Base-by-base conservation (phyloP, 2,113 vertebrate genomes). In the Ptychochromis oligacanthus region DNA sequence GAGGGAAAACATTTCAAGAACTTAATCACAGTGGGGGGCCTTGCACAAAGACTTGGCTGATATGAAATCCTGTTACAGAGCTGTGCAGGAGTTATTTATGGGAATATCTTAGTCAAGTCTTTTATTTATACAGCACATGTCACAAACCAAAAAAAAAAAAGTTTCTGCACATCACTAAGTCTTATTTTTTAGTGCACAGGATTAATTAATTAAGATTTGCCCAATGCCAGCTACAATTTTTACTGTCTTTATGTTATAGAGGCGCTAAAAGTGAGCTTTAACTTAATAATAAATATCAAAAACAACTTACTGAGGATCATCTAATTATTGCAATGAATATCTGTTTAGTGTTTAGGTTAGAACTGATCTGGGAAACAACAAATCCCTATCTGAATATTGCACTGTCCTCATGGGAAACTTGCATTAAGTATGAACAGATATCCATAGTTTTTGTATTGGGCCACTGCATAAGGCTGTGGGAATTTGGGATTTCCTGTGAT, bases 401-500 rank as follows among this genome's bases (percentile, higher is more conserved):
- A 59, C 4, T 46, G 6, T 10, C 24, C 14, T 76, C 8, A 55
- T 24, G 26, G 10, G 12, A 81, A 76, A 62, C 22, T 61, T n/a
- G 54, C 13, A 64, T 77, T 65, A 43, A 52, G 54, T 31, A 40
- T 9, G 4, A 80, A n/a, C 3, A 83, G 3, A 64, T 10, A 40
- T 7, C 43, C 6, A 2, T 24, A 56, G 75, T 65, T 75, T 31
- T 55, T 36, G 28, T 40, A 3, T 64, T 36, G 11, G 26, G 24
- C 85, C n/a, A 43, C 74, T 65, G 77, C 59, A 18, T 17, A 31
- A 34, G 60, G 86, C 80, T 75, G 43, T 58, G 87, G 81, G 82
- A 81, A 54, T 85, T 70, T 24, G 81, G 77, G 85, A 26, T 67
- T 80, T 79, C 54, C 60, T 59, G 49, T 59, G 31, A 60, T 79